Evolutionary conservation across 2,113 vertebrate species (phyloP).

Genomic region (Xenopus borealis): DNA sequence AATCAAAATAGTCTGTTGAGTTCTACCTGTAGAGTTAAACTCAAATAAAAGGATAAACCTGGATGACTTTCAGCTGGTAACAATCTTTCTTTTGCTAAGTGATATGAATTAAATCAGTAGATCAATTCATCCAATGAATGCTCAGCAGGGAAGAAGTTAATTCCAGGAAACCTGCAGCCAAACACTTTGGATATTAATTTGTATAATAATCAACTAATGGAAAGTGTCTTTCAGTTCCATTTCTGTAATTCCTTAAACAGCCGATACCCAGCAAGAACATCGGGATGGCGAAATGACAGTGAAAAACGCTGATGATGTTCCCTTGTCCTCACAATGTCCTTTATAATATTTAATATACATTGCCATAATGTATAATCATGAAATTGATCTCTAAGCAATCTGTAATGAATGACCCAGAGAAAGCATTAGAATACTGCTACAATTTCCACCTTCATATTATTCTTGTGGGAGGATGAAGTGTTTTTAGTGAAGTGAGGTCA

Average conservation of each 20-base stretch:
- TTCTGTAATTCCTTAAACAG: background rate
- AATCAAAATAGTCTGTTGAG: too few relatives aligned
- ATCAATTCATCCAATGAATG: conserved; percentile 2
- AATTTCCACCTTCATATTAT: too few relatives aligned
- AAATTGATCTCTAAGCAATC: too few relatives aligned
- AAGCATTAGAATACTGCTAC: too few relatives aligned
- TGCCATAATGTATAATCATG: too few relatives aligned
- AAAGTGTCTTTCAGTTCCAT: background rate
- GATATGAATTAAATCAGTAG: conserved; percentile 10
- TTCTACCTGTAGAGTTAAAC: too few relatives aligned
- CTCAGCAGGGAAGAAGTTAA: conserved; percentile 5
- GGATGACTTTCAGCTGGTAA: conserved; percentile 8
- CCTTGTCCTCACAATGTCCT: background rate
- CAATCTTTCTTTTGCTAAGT: conserved; percentile 6
- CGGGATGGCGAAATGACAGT: background rate
- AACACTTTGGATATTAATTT: conserved; percentile 15
- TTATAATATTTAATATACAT: too few relatives aligned
- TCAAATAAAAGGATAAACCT: background rate
- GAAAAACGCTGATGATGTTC: background rate
- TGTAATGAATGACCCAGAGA: too few relatives aligned
- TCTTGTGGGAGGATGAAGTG: too few relatives aligned
- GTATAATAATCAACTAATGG: conserved; percentile 41
- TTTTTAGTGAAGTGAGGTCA: too few relatives aligned
- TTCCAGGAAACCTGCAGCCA: conserved; percentile 16
- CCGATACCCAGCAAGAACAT: background rate